These are phyloP conservation scores for Prorops nasuta DNA, from an alignment of 1,140 invertebrate species.

Conservation along the genomic window DNA sequence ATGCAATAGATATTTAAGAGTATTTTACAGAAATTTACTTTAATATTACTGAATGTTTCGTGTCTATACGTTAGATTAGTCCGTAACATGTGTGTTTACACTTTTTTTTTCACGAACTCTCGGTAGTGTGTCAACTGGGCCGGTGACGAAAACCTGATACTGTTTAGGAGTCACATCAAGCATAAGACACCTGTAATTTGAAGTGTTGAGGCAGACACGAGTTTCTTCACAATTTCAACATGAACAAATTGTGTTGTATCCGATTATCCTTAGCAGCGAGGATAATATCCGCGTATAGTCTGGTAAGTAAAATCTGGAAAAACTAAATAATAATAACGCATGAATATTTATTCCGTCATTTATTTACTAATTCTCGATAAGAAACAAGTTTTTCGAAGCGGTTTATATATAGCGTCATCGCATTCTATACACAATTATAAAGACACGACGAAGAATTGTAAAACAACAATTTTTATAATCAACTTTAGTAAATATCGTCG, in stretches of 20 bases:
- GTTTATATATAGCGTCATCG: no score
- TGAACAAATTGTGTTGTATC: constrained; percentile 37
- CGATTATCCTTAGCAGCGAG: constrained; percentile 40
- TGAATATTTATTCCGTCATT: constrained; percentile 3
- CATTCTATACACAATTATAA: background rate
- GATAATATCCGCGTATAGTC: constrained; percentile 48
- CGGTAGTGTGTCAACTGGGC: background rate
- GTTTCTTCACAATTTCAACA: constrained; percentile 9
- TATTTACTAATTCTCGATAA: no score
- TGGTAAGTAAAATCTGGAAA: no score
- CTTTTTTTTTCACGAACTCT: constrained; percentile 17
- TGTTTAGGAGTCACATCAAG: background rate
- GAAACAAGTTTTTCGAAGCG: no score
- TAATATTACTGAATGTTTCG: background rate
- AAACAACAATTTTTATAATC: no score
- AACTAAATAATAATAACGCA: background rate
- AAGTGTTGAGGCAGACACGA: constrained; percentile 7
- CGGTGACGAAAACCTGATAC: background rate
- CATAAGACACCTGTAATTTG: constrained; percentile 12
- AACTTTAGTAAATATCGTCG: no score
- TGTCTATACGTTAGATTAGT: constrained; percentile 16
- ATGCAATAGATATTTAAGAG: background rate
- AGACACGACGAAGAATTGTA: no score
- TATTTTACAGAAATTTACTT: background rate
- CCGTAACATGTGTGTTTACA: constrained; percentile 22